These are phyloP conservation scores for Halcyon leucocephala DNA, from an alignment of 2,797 vertebrate species.

Conservation along the genomic window DNA sequence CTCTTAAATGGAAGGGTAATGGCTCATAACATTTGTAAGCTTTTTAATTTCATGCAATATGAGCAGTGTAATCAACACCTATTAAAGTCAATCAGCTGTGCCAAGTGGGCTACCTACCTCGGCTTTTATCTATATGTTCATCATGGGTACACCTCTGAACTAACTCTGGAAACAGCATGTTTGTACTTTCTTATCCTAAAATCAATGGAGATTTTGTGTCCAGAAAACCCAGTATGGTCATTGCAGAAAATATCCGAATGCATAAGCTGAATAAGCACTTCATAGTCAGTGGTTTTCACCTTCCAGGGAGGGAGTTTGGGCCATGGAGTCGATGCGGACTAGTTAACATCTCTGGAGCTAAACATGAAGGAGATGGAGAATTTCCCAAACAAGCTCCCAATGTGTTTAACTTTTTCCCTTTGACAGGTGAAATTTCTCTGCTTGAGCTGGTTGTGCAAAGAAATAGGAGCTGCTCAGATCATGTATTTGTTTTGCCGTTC, in stretches of 20 bases:
- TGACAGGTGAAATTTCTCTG: not conserved
- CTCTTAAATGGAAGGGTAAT: conserved; percentile 84
- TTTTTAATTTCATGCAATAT: conserved; percentile 87
- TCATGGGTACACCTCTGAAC: conserved; percentile 49
- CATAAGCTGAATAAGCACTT: not conserved
- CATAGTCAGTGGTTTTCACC: not conserved
- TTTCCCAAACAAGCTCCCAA: not conserved
- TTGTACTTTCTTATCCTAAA: conserved; percentile 26
- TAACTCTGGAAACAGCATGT: not conserved
- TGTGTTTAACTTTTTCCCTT: not conserved
- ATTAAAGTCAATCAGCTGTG: conserved; percentile 80
- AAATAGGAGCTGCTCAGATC: not conserved
- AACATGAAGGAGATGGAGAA: not conserved
- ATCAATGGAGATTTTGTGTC: not conserved
- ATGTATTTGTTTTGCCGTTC: not conserved
- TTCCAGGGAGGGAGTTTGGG: not conserved
- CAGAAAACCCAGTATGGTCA: not conserved
- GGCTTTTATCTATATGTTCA: conserved; percentile 71
- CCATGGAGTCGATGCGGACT: not conserved
- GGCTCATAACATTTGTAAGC: conserved; percentile 84
- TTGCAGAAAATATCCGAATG: not conserved
- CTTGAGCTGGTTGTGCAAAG: not conserved
- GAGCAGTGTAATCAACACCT: conserved; percentile 83
- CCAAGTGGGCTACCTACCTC: conserved; percentile 74
- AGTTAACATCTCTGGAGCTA: not conserved